A percentile compares a stretch with the other conserved stretches of the same genome.
phyloP scores from a whole-genome alignment of 2,797 vertebrate species.

The Anguilla marmorata region DNA sequence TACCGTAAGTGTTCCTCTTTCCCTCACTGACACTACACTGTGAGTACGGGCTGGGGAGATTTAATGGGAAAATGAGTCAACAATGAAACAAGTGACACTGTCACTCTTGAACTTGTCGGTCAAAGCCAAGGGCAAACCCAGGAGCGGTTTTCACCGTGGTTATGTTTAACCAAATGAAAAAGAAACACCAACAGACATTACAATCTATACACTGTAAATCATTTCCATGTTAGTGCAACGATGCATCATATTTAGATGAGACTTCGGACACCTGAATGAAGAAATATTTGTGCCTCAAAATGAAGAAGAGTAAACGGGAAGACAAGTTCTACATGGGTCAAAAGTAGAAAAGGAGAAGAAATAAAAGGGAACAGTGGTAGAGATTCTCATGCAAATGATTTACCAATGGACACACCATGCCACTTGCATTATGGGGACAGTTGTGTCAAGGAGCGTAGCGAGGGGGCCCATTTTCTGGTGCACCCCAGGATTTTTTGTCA shows the following conservation, averaged over 20 bases:
- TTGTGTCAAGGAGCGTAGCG: constrained; percentile 66
- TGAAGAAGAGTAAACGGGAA: constrained; percentile 70
- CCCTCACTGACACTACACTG: background rate
- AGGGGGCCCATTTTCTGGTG: constrained; percentile 58
- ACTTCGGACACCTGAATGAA: background rate
- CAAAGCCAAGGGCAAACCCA: background rate
- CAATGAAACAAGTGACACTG: background rate
- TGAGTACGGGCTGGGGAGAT: background rate
- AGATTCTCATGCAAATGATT: constrained; percentile 68
- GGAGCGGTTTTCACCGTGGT: background rate
- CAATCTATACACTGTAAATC: background rate
- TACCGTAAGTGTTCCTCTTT: background rate
- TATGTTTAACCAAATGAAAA: constrained; percentile 48
- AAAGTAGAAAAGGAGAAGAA: constrained; percentile 62
- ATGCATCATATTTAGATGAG: background rate
- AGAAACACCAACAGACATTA: constrained; percentile 59
- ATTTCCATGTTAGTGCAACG: background rate
- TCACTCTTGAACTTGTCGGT: background rate
- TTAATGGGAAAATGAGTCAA: background rate
- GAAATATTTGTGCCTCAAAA: constrained; percentile 21
- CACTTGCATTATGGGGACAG: constrained; percentile 76
- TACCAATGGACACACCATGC: constrained; percentile 74
- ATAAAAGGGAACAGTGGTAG: constrained; percentile 49
- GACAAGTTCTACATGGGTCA: constrained; percentile 72
- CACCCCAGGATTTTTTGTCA: constrained; percentile 55